Evolutionary conservation across 1,140 invertebrate genomes (phyloP), one percentile per base, ranked within the genome.

Genomic region (Bombus sibiricus): DNA sequence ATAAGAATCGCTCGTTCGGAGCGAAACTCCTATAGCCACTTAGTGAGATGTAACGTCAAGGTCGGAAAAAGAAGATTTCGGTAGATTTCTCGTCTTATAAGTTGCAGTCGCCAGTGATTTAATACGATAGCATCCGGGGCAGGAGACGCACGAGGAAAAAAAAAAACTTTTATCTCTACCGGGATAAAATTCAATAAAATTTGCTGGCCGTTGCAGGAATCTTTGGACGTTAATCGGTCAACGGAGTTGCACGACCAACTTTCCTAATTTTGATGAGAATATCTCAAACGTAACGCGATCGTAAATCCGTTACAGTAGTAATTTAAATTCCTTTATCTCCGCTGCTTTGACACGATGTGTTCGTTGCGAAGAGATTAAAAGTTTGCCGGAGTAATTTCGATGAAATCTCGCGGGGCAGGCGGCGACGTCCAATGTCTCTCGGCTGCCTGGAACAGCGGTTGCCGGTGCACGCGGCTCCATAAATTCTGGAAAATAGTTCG

Each of bases 401-500:
- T 72, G 68, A 81, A 72, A 72, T 81, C 79, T 72, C 79, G 18
- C 43, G 41, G 34, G 66, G 34, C 25, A 39, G 22, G 53, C 12
- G 34, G 25, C 74, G 34, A 39, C 41, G 59, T 74, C 41, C 39
- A 9, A 64, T n/a, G 69, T 64, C 53, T 64, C 53, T 73, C 68
- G 68, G 25, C 8, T 69, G 64, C 66, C 13, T 28, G 10, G n/a
- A 34, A 41, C 41, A 47, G 22, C 12, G 53, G 78, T 71, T 53
- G 41, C 43, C 25, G 43, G n/a, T 71, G 39, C 77, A 79, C 62
- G 39, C 32, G 25, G 15, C 43, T n/a, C 13, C 39, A 64, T 82
- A 64, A 82, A 82, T 74, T 82, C 47, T 22, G n/a, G 3, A 32
- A 64, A 82, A 82, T 82, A 82, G 39, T 82, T 74, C 3, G 80